Base-by-base conservation (phyloP, 2,888 invertebrate genomes). In the Sclerodermus sp. region DNA sequence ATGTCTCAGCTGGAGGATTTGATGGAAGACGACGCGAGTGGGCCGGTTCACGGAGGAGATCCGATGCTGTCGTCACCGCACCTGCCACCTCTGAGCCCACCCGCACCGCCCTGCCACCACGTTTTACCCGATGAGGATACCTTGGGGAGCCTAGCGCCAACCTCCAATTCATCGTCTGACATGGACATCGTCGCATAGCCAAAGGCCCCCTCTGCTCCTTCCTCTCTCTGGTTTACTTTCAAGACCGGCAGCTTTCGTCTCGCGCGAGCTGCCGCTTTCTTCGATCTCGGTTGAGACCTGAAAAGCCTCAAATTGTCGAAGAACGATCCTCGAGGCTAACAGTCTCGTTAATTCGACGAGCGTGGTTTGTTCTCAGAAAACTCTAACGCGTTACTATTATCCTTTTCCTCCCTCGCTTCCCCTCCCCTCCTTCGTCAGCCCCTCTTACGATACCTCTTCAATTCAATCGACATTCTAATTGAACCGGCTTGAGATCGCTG, bases 1-100 rank as follows among this genome's bases (percentile, higher is more conserved):
- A 79, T 85, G 64, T 82, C 84, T 50, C 83, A 84, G 62, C 83
- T 86, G 73, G 87, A 87, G 59, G 87, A 88, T 70, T 78, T 87
- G 42, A 87, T 87, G 87, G 86, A 86, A 55, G 87, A 87, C 60
- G 87, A 87, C 70, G 80, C 81, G 0, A 82, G 82, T 64, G 81
- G 83, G 3, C 80, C 82, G 12, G 83, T 84, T 56, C 82, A 83
- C 56, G 81, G 83, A 18, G 84, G 83, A 39, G 87, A 88, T 72
- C 83, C 86, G 3, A 84, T 87, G 82, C 74, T 87, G 38, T 84
- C 82, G n/a, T 81, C 83, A 37, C 80, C 82, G 10, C 81, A 81
- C 62, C 76, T 82, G 34, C 80, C 82, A 32, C 79, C 80, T 3
- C 58, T 76, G 44, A 76, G 76, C 47, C 76, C 77, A 38, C 71